Conservation (phyloP, 2,888 invertebrate genomes). For the Antheraea yamamai region DNA sequence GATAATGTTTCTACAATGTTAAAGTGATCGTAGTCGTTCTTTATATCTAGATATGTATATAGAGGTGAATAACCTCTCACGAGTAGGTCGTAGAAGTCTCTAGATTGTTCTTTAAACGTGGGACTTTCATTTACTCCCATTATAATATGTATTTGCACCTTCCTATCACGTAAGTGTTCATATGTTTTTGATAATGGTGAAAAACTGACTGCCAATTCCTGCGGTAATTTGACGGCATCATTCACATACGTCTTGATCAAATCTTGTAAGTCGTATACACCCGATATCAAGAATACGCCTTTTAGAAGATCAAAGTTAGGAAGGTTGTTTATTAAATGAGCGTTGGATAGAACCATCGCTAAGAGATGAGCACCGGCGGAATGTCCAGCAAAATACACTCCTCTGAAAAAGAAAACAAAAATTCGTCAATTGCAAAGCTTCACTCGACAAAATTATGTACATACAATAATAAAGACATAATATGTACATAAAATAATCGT, state of each 20-base stretch:
- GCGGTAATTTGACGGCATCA: slow-evolving; percentile 8
- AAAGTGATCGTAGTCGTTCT: slow-evolving; percentile 22
- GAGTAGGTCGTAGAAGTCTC: slow-evolving; percentile 18
- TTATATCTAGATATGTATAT: slow-evolving; percentile 18
- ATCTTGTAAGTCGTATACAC: slow-evolving; percentile 19
- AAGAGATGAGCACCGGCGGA: slow-evolving; percentile 24
- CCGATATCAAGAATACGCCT: slow-evolving; percentile 21
- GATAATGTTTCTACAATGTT: slow-evolving; percentile 22
- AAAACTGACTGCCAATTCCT: slow-evolving; percentile 2
- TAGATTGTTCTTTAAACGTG: slow-evolving; percentile 21
- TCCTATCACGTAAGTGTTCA: slow-evolving; percentile 2
- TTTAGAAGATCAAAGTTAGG: slow-evolving; percentile 9
- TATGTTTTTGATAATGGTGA: slow-evolving; percentile 18
- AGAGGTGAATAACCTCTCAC: slow-evolving; percentile 2
- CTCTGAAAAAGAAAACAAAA: slow-evolving; percentile 14
- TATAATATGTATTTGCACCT: slow-evolving; percentile 16
- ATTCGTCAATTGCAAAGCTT: neutral
- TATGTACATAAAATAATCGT: too few species aligned
- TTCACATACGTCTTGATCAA: slow-evolving; percentile 18
- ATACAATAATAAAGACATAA: too few species aligned
- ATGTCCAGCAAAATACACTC: slow-evolving; percentile 23
- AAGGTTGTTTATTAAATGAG: slow-evolving; percentile 3
- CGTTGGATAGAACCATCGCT: slow-evolving; percentile 19
- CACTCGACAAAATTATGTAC: neutral
- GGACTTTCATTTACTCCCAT: slow-evolving; percentile 17